phyloP scores from a whole-genome alignment of 1,140 invertebrate genomes.

The Caerostris extrusa region DNA sequence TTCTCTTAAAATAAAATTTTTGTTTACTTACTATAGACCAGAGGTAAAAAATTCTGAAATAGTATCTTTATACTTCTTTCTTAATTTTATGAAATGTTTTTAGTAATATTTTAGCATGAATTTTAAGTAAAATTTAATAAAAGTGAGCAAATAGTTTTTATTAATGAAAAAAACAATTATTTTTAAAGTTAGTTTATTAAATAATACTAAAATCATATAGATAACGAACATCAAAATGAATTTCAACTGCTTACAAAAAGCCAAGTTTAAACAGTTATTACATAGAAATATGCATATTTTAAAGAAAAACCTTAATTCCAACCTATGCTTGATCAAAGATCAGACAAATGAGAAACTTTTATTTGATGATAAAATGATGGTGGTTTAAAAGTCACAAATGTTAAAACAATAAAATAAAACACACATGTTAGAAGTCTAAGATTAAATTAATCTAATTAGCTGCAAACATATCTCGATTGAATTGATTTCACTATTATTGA shows the following conservation, averaged over 20 bases:
- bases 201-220: constrained; percentile 61
- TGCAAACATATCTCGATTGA: background rate
- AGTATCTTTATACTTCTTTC: no score
- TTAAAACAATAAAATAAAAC: constrained; percentile 2
- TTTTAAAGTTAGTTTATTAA: constrained; percentile 60
- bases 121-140: no score
- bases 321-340: constrained; percentile 40
- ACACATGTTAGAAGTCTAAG: background rate
- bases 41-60: no score
- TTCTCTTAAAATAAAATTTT: no score
- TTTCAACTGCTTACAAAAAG: constrained; percentile 61
- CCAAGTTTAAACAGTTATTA: constrained; percentile 32
- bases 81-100: no score
- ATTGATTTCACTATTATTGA: background rate
- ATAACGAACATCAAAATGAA: constrained; percentile 31
- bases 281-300: constrained; percentile 43
- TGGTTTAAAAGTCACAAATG: background rate
- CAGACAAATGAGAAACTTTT: constrained; percentile 40
- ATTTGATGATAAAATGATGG: constrained; percentile 6
- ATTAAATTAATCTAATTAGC: constrained; percentile 1
- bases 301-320: constrained; percentile 29
- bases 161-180: background rate
- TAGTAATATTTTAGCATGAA: no score
- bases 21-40: no score
- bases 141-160: no score